Evolutionary conservation across 1,140 invertebrate species (phyloP).

Genomic region (Mercenaria mercenaria): DNA sequence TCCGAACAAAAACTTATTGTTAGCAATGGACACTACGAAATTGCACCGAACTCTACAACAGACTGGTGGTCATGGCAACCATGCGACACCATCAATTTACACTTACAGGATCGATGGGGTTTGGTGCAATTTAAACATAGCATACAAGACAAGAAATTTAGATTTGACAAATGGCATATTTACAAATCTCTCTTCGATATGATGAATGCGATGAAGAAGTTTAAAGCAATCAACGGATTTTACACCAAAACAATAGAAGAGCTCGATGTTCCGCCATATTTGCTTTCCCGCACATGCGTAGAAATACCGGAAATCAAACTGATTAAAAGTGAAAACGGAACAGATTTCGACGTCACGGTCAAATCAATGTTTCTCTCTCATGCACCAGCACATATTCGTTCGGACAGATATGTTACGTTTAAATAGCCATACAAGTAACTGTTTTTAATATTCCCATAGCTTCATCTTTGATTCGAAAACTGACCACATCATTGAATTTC

Average conservation of each 20-base stretch:
- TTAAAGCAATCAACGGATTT: neutral
- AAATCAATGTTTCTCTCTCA: slow-evolving; percentile 13
- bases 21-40: neutral
- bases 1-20: slow-evolving; percentile 5
- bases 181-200: slow-evolving; percentile 26
- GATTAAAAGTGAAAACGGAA: neutral
- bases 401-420: slow-evolving; percentile 34
- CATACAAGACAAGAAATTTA: neutral
- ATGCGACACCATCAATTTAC: slow-evolving; percentile 35
- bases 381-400: neutral
- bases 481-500: too few species aligned
- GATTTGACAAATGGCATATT: slow-evolving; percentile 41
- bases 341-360: slow-evolving; percentile 30
- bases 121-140: slow-evolving; percentile 37
- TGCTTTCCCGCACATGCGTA: slow-evolving; percentile 4
- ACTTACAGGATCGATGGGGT: slow-evolving; percentile 44
- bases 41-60: neutral
- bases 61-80: slow-evolving; percentile 55
- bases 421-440: too few species aligned
- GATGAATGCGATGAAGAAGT: slow-evolving; percentile 28
- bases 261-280: slow-evolving; percentile 50
- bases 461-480: too few species aligned
- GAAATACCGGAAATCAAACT: slow-evolving; percentile 14
- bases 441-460: too few species aligned
- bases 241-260: slow-evolving; percentile 17